Evolutionary conservation across 2,888 invertebrate species (phyloP).

Genomic region (Hemithea aestivaria): DNA sequence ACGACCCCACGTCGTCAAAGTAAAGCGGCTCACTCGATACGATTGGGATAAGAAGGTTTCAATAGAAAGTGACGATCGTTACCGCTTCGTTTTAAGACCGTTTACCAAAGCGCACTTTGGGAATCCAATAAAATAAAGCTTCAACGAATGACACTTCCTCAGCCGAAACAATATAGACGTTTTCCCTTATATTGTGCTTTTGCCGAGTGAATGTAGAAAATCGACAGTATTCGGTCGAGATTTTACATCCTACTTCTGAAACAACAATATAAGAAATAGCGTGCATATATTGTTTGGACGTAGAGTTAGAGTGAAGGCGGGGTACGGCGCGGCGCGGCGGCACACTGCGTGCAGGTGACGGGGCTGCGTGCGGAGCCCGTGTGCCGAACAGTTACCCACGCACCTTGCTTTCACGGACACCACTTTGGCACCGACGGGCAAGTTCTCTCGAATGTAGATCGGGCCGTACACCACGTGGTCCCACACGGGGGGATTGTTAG

Average conservation of each 20-base stretch:
- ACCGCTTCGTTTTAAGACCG: conserved; percentile 15
- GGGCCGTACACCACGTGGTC: conserved; percentile 98
- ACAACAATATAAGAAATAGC: conserved; percentile 6
- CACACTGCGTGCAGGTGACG: conserved; percentile 71
- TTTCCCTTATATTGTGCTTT: conserved; percentile 7
- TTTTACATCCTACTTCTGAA: conserved; percentile 3
- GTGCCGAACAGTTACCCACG: conserved; percentile 81
- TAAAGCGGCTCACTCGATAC: conserved; percentile 17
- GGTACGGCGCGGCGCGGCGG: conserved; percentile 39
- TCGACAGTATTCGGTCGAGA: conserved; percentile 1
- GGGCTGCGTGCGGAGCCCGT: conserved; percentile 83
- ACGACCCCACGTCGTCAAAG: conserved; percentile 18
- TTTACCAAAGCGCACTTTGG: conserved; percentile 6
- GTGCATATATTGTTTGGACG: conserved; percentile 14
- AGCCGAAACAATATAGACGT: conserved; percentile 7
- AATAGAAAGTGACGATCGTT: conserved; percentile 17
- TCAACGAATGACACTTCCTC: conserved; percentile 10
- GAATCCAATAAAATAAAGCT: conserved; percentile 14
- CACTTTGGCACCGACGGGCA: conserved; percentile 98
- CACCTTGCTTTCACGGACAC: conserved; percentile 99
- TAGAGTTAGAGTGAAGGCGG: conserved; percentile 11
- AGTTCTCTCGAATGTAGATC: conserved; percentile 98
- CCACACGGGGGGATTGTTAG: conserved; percentile 98
- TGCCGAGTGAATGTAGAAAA: conserved; percentile 2
- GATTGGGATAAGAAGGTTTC: conserved; percentile 12